These are phyloP conservation scores for Myotis findleyi DNA, from an alignment of 2,797 vertebrate genomes.

Conservation along the genomic window DNA sequence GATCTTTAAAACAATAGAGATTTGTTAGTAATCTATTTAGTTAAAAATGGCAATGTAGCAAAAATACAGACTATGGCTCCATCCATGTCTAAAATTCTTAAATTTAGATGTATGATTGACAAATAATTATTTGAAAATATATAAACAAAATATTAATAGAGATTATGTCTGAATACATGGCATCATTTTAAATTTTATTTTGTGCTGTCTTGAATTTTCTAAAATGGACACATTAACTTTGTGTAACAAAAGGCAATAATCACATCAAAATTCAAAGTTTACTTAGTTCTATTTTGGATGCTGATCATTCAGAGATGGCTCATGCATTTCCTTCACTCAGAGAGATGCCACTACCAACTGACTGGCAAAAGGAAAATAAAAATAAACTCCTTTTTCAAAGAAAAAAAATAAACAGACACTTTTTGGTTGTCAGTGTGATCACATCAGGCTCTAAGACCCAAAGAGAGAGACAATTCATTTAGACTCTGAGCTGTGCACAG, in stretches of 20 bases:
- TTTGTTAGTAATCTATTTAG: neutral
- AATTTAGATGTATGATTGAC: neutral
- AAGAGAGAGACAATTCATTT: slow-evolving; percentile 62
- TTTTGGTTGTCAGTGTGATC: slow-evolving; percentile 69
- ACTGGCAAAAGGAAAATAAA: slow-evolving; percentile 53
- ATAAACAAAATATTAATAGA: neutral
- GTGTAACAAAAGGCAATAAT: neutral
- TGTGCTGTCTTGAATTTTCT: neutral
- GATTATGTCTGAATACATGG: neutral
- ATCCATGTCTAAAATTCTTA: neutral
- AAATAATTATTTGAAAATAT: neutral
- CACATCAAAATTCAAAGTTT: neutral
- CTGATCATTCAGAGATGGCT: neutral
- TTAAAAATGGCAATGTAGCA: neutral
- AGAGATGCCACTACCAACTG: slow-evolving; percentile 26
- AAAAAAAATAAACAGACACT: neutral
- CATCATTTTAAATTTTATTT: neutral
- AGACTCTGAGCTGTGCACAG: neutral
- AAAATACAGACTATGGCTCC: neutral
- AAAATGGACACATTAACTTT: neutral
- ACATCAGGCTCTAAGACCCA: slow-evolving; percentile 47
- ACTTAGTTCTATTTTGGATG: slow-evolving; percentile 17
- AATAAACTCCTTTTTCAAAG: slow-evolving; percentile 44
- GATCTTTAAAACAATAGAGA: neutral
- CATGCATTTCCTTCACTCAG: slow-evolving; percentile 8